phyloP scores from a whole-genome alignment of 2,888 invertebrate genomes.

The Halocaridina rubra region DNA sequence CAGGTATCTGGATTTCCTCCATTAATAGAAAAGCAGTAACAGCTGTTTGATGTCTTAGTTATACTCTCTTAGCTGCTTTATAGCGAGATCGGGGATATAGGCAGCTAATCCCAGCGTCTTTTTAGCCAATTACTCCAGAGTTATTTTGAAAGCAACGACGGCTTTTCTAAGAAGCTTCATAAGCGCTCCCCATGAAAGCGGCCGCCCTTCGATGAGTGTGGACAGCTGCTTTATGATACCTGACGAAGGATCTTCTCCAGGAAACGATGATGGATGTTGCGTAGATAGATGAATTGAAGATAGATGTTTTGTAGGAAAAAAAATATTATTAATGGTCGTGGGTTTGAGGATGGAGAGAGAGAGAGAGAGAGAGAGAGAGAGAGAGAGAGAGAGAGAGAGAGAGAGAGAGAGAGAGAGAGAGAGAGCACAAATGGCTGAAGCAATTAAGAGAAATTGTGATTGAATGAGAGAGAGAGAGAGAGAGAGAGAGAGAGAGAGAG shows the following conservation, averaged over 20 bases:
- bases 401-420: background rate
- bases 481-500: background rate
- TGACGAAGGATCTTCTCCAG: background rate
- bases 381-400: background rate
- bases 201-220: background rate
- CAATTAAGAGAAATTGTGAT: background rate
- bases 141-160: no score
- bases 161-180: no score
- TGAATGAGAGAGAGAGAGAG: background rate
- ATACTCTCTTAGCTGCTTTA: no score
- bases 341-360: background rate
- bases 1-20: no score
- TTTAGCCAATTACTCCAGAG: no score
- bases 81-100: no score
- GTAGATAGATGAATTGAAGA: background rate
- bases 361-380: background rate
- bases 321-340: no score
- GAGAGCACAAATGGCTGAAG: background rate
- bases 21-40: no score
- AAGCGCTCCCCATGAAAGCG: no score
- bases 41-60: no score
- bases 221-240: background rate
- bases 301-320: no score
- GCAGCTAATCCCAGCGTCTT: no score
- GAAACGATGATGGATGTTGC: background rate